Evolutionary conservation across 2,113 vertebrate genomes (phyloP).

Genomic region (Nyctereutes procyonoides): DNA sequence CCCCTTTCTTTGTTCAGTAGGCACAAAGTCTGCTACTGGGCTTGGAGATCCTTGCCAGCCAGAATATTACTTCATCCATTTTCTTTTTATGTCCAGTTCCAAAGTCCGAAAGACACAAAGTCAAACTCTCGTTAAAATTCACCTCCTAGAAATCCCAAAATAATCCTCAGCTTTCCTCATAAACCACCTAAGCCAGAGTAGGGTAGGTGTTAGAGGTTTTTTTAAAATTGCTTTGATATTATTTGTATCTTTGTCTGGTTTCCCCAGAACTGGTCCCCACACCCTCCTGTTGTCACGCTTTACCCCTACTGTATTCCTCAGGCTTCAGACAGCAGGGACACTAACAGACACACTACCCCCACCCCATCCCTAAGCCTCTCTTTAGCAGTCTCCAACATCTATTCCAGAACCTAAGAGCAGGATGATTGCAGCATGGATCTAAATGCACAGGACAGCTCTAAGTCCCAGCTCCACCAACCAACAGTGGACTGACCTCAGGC

Average conservation of each 20-base stretch:
- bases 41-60: neutral
- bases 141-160: conserved; percentile 34
- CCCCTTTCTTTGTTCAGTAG: neutral
- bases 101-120: conserved; percentile 29
- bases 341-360: neutral
- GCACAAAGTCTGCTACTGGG: neutral
- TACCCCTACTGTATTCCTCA: neutral
- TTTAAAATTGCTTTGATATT: conserved; percentile 1
- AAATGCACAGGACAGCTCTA: neutral
- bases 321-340: neutral
- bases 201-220: neutral
- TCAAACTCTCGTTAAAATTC: conserved; percentile 34
- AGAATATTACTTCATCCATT: neutral
- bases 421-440: neutral
- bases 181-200: neutral
- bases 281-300: neutral
- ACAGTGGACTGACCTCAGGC: neutral
- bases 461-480: neutral
- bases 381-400: neutral
- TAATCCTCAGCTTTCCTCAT: conserved; percentile 38
- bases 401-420: conserved; percentile 3
- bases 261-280: neutral
- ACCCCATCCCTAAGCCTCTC: neutral
- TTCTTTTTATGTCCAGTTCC: conserved; percentile 3
- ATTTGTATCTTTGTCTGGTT: neutral